These are phyloP conservation scores for Uropetala carovei DNA, from an alignment of 2,888 invertebrate genomes.

Conservation along the genomic window DNA sequence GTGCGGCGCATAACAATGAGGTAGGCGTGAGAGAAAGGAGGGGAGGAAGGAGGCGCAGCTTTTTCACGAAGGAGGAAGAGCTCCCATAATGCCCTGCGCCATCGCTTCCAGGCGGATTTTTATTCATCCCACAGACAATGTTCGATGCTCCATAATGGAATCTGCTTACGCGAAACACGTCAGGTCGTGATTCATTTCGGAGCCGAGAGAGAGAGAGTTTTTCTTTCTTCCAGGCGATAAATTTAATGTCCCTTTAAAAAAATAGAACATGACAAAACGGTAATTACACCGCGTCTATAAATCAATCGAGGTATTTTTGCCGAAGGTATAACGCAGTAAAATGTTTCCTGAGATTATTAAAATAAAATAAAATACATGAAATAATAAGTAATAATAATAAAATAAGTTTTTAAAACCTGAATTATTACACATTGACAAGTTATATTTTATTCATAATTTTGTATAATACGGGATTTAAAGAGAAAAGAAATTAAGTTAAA, in stretches of 20 bases:
- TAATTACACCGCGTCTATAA: not conserved
- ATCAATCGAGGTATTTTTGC: not conserved
- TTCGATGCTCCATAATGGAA: slow-evolving; percentile 28
- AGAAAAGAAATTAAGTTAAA: no score
- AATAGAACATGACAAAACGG: not conserved
- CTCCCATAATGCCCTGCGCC: slow-evolving; percentile 23
- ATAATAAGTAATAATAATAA: no score
- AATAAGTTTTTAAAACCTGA: no score
- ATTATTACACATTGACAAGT: no score
- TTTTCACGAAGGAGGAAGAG: not conserved
- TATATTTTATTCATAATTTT: no score
- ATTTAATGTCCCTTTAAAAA: not conserved
- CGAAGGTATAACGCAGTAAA: no score
- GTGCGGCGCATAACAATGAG: slow-evolving; percentile 4
- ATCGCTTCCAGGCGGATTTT: not conserved
- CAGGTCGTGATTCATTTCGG: slow-evolving; percentile 10
- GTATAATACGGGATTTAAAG: no score
- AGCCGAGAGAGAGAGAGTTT: not conserved
- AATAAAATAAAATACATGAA: no score
- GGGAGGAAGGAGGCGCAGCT: no score
- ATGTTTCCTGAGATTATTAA: no score
- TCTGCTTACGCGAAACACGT: slow-evolving; percentile 22
- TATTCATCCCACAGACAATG: slow-evolving; percentile 15
- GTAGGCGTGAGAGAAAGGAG: not conserved
- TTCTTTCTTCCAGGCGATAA: not conserved